A percentile compares a stretch with the other conserved stretches of the same genome.
Evolutionary conservation across 2,113 vertebrate species (phyloP).

Genomic region (Crotalus viridis): DNA sequence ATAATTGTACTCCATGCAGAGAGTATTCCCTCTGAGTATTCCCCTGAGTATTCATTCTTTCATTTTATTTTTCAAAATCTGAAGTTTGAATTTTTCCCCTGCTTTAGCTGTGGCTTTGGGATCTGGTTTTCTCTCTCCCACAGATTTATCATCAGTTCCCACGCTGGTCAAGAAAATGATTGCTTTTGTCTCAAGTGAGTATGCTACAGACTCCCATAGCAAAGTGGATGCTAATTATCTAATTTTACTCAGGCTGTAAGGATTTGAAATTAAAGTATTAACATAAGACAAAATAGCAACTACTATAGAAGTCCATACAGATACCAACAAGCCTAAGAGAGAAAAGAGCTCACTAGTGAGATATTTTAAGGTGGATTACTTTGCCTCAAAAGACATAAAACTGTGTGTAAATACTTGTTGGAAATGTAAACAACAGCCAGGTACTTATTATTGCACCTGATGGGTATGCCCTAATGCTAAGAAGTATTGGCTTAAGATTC

Average conservation of each 20-base stretch:
- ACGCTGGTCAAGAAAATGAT: neutral
- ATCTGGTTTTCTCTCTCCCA: neutral
- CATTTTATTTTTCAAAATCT: neutral
- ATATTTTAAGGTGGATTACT: neutral
- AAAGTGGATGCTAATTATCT: constrained; percentile 12
- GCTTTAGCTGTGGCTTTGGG: neutral
- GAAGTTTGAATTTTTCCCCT: neutral
- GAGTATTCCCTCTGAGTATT: neutral
- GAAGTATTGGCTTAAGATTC: no score
- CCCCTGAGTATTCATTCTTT: neutral
- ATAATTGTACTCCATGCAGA: neutral
- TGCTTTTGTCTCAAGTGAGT: constrained; percentile 1
- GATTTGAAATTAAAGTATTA: neutral
- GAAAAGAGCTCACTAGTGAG: neutral
- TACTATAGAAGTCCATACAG: neutral
- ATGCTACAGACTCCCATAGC: neutral
- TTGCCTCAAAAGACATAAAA: neutral
- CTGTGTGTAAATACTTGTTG: neutral
- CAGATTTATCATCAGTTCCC: neutral
- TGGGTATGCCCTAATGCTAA: no score
- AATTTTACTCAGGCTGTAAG: neutral
- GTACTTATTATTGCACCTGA: no score
- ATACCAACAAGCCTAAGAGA: neutral
- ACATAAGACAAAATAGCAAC: neutral
- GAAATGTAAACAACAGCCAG: no score